phyloP scores from a whole-genome alignment of 1,140 invertebrate genomes.

The Scylla paramamosain region DNA sequence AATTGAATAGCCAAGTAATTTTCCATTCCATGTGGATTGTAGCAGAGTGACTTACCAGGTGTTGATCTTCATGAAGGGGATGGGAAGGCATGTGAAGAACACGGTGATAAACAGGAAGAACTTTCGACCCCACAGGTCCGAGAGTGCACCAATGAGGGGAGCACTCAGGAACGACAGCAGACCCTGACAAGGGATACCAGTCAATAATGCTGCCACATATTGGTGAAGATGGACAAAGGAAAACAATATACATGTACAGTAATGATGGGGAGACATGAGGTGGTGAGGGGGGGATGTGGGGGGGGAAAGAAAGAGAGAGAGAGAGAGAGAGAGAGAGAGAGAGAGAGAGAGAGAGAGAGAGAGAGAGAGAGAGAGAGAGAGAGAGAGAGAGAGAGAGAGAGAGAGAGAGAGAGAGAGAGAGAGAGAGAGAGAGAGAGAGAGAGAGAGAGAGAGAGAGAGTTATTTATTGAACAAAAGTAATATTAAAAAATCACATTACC shows the following conservation, averaged over 20 bases:
- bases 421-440: too few species aligned
- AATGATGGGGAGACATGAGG: too few species aligned
- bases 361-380: not conserved
- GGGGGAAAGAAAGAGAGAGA: too few species aligned
- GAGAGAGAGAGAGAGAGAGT: too few species aligned
- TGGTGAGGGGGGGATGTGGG: too few species aligned
- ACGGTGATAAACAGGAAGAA: conserved; percentile 99
- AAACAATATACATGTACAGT: not conserved
- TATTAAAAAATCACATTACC: too few species aligned
- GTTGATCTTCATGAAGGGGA: conserved; percentile 99
- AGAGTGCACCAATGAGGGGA: conserved; percentile 97
- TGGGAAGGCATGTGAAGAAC: conserved; percentile 99
- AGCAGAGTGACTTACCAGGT: conserved; percentile 87
- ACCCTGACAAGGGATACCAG: conserved; percentile 85
- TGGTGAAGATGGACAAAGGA: not conserved
- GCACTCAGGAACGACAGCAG: conserved; percentile 98
- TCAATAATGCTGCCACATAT: not conserved
- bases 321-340: too few species aligned
- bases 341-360: too few species aligned
- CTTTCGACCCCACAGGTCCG: conserved; percentile 98
- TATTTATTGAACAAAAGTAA: too few species aligned
- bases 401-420: conserved; percentile 28
- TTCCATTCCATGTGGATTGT: not conserved
- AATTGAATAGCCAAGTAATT: not conserved
- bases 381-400: not conserved